Evolutionary conservation across 2,113 vertebrate species (phyloP).

Genomic region (Pholis gunnellus): DNA sequence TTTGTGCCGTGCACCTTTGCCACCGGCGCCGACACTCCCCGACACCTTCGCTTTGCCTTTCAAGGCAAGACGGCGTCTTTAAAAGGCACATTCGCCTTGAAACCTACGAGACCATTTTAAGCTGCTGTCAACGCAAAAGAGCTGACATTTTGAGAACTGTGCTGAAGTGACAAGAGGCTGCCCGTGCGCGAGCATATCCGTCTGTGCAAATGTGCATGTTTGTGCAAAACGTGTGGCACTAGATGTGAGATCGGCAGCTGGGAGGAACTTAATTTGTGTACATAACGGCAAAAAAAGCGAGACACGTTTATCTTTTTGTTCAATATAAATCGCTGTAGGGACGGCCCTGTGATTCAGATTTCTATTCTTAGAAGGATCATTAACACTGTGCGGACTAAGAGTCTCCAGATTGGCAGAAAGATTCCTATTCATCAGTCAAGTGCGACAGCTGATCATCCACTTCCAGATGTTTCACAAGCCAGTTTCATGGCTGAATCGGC

Average conservation of each 20-base stretch:
- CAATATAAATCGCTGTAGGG: slow-evolving; percentile 8
- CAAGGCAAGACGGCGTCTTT: slow-evolving; percentile 17
- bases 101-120: slow-evolving; percentile 61
- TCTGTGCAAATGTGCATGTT: slow-evolving; percentile 36
- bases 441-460: slow-evolving; percentile 57
- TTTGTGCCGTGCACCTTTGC: slow-evolving; percentile 35
- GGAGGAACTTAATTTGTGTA: slow-evolving; percentile 30
- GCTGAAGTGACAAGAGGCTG: slow-evolving; percentile 24
- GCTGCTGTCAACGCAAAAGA: slow-evolving; percentile 48
- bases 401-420: slow-evolving; percentile 40
- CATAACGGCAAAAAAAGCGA: neutral
- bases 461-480: slow-evolving; percentile 54
- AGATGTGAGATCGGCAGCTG: slow-evolving; percentile 56
- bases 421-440: slow-evolving; percentile 54
- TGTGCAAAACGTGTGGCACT: slow-evolving; percentile 50
- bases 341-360: slow-evolving; percentile 27
- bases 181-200: slow-evolving; percentile 21
- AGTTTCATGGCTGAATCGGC: slow-evolving; percentile 41
- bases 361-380: slow-evolving; percentile 45
- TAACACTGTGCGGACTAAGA: slow-evolving; percentile 19
- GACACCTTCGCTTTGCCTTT: slow-evolving; percentile 50
- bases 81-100: slow-evolving; percentile 56
- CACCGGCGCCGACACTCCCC: slow-evolving; percentile 14
- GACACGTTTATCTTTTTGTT: slow-evolving; percentile 20
- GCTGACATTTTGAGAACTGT: slow-evolving; percentile 53